These are phyloP conservation scores for Macropis europaea DNA, from an alignment of 2,888 invertebrate genomes.

Conservation along the genomic window DNA sequence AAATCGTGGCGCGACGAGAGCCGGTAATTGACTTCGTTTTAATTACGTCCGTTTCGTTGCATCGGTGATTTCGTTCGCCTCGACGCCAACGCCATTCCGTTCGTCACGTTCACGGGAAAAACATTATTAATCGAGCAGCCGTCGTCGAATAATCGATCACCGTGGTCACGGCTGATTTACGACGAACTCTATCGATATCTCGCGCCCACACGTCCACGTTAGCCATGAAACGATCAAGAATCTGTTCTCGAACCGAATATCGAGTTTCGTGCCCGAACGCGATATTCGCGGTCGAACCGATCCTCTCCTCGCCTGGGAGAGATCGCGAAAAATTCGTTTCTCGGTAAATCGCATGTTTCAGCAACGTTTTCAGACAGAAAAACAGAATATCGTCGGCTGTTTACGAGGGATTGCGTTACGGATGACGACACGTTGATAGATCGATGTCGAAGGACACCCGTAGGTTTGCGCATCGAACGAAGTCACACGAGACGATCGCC, in stretches of 20 bases:
- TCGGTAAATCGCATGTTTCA: not conserved
- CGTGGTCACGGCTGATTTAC: conserved; percentile 40
- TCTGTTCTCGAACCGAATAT: conserved; percentile 14
- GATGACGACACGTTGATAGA: conserved; percentile 43
- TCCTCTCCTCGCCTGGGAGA: not conserved
- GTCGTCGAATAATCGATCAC: conserved; percentile 47
- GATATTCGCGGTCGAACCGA: conserved; percentile 3
- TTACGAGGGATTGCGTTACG: conserved; percentile 51
- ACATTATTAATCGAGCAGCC: conserved; percentile 44
- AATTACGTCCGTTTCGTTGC: conserved; percentile 18
- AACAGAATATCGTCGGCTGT: conserved; percentile 31
- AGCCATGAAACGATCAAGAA: conserved; percentile 1
- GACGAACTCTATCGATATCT: conserved; percentile 32
- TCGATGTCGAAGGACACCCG: conserved; percentile 68
- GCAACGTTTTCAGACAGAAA: not conserved
- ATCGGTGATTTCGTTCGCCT: conserved; percentile 26
- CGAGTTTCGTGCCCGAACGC: conserved; percentile 12
- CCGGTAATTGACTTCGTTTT: conserved; percentile 20
- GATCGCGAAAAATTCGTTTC: not conserved
- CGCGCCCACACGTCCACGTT: conserved; percentile 41
- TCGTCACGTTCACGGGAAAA: conserved; percentile 51
- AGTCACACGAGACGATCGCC: conserved; percentile 33
- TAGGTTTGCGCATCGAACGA: conserved; percentile 62
- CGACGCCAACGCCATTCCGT: conserved; percentile 35
- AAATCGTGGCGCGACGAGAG: too few species aligned